A percentile compares a stretch with the other conserved stretches of the same genome.
Evolutionary conservation across 2,797 vertebrate genomes (phyloP).

Genomic region (Falco berigora): DNA sequence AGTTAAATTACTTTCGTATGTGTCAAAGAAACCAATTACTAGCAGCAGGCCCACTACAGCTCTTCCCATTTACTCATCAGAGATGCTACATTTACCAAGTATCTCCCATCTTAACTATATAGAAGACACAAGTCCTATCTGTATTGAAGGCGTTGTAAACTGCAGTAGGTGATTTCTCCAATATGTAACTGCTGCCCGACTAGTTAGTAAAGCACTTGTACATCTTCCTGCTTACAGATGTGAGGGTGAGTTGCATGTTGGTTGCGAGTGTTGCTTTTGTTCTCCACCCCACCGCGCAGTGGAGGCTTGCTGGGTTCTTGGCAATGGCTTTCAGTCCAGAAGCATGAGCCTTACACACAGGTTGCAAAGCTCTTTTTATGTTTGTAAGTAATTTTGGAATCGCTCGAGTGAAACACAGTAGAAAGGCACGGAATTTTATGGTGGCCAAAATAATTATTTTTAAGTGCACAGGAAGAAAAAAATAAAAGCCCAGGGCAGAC

Average conservation of each 20-base stretch:
- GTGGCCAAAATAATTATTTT: background rate
- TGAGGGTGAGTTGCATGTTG: background rate
- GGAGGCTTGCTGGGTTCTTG: background rate
- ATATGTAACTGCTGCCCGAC: accelerated
- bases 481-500: background rate
- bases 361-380: background rate
- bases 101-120: background rate
- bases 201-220: background rate
- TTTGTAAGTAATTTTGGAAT: background rate
- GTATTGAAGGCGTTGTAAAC: background rate
- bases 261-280: background rate
- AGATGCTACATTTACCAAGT: background rate
- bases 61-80: background rate
- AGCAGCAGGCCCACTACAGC: background rate
- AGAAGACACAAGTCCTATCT: background rate
- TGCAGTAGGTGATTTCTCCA: background rate
- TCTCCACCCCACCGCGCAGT: background rate
- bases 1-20: conserved; percentile 48
- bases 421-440: background rate
- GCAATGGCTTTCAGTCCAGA: background rate
- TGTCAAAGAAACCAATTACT: conserved; percentile 8
- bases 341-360: background rate
- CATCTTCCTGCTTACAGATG: accelerated
- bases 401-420: accelerated
- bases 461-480: background rate